Base-by-base conservation (phyloP, 2,797 vertebrate genomes). In the Coilia nasus region DNA sequence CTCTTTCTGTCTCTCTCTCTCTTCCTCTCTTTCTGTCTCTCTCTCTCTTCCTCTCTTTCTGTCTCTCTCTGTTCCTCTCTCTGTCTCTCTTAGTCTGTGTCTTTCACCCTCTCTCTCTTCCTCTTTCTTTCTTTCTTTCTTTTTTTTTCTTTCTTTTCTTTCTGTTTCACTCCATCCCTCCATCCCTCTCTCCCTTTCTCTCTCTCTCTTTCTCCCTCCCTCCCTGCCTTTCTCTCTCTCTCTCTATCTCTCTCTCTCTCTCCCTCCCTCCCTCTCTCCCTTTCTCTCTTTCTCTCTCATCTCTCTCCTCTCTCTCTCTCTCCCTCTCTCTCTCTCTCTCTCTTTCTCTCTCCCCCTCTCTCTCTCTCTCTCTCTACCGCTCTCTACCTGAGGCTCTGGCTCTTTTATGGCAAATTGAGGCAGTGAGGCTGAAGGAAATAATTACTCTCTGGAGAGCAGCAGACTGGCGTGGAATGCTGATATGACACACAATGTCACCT, bases 341-440 rank as follows among this genome's bases (percentile, higher is more conserved):
- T 67, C 12, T 31, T 25, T 67, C 64, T 67, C 23, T 67, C 23
- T 67, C 62, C 14, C 23, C 14, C 62, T 14, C 62, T 28, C 62
- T 67, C 23, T 28, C 23, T 67, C 62, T 14, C 62, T 67, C 23
- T 28, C 62, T 67, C 64, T 15, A n/a, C 23, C 64, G 23, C 23
- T 31, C 93, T 90, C 91, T 92, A 96, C 96, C 95, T 92, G 93
- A 94, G 93, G 96, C 95, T 96, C 96, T 96, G 95, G 96, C 95
- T 96, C 96, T 95, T 96, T 96, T 93, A 94, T 96, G 95, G 97
- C 95, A 96, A 97, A 96, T 94, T 96, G 97, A 97, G 96, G 96
- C 97, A 96, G 96, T 96, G 90, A 91, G 95, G 95, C 96, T 93
- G 93, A 95, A 96, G 96, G 96, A 95, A 97, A 96, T 96, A 96